Base-by-base conservation (phyloP, 2,888 invertebrate genomes). In the Calameuta idolon region DNA sequence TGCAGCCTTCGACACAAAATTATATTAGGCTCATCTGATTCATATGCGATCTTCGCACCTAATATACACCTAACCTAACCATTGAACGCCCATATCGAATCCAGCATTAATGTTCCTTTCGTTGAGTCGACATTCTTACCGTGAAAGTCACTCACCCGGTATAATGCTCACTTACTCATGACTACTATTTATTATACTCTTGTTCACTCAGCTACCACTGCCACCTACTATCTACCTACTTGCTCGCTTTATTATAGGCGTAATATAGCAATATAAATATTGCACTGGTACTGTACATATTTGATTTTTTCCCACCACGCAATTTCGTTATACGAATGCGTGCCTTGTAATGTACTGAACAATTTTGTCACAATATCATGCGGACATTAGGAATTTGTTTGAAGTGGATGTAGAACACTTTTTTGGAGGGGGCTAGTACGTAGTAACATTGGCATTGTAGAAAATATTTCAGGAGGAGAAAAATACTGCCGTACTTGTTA, bases 71-170 rank as follows among this genome's bases (percentile, higher is more conserved):
- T 55, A 55, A 23, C 23, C 55, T 55, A 55, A 55, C 9, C 55
- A 55, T 15, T 5, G 55, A 23, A 23, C 23, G 55, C 23, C 55
- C 55, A 55, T 55, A 55, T 55, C 55, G 23, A 23, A 55, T 55
- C 55, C 9, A 55, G 23, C 55, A 71, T 34, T 71, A 74, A 34
- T 34, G 74, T 34, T 34, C 37, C 74, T 55, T 55, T 74, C 74
- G 35, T 74, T 69, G 15, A 30, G 34, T 74, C 76, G 76, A 81
- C 87, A 89, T 89, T 89, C 89, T 84, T 85, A 79, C 77, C 83
- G 87, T 85, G 89, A 89, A 89, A 89, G 89, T 88, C 82, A 83
- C 81, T 79, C 80, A 81, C 81, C 82, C 78, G 75, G 79, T 83
- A 77, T 80, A 82, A 83, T 81, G 75, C 82, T 76, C 33, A 73